Evolutionary conservation across 2,888 invertebrate genomes (phyloP), one percentile per base, ranked within the genome.

Genomic region (Aplocera efformata): DNA sequence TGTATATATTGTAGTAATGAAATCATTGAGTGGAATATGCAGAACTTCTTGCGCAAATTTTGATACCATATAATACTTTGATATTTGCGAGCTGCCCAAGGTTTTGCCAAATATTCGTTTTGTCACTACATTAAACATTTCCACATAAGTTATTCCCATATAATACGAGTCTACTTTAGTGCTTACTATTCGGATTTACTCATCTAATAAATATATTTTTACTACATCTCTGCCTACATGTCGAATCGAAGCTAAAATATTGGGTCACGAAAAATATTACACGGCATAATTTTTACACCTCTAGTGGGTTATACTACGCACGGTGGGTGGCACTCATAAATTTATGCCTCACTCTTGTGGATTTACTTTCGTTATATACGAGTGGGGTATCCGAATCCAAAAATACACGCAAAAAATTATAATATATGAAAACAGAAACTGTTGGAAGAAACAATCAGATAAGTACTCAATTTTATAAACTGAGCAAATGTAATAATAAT

Each of bases 231-330:
- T 1, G 10, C 21, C 10, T 4, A 8, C 7, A 22, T 22, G 6
- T 8, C 27, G 26, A 31, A 27, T 10, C 28, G 36, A 24, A 32
- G 21, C 17, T 21, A 24, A 36, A 35, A 35, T 42, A 42, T 42
- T 31, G 31, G 27, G 27, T 3, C 35, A 37, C 13, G 33, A 37
- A 43, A 43, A 17, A 17, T 36, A 32, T 38, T 31, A 30, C 35
- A 28, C 11, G 26, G 10, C 31, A 10, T 26, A 31, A n/a, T 7
- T 39, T 45, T 36, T 40, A 26, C 22, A 40, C 29, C 28, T 35
- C 27, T 9, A 32, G n/a, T n/a, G n/a, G n/a, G n/a, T n/a, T n/a
- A 40, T 40, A 13, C 25, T 30, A 17, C 22, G 27, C 36, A 21
- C 29, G 25, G 25, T 32, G 32, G 29, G 36, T 17, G 8, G 30